Conservation (phyloP, 2,888 invertebrate species). For the Ctena decussata region DNA sequence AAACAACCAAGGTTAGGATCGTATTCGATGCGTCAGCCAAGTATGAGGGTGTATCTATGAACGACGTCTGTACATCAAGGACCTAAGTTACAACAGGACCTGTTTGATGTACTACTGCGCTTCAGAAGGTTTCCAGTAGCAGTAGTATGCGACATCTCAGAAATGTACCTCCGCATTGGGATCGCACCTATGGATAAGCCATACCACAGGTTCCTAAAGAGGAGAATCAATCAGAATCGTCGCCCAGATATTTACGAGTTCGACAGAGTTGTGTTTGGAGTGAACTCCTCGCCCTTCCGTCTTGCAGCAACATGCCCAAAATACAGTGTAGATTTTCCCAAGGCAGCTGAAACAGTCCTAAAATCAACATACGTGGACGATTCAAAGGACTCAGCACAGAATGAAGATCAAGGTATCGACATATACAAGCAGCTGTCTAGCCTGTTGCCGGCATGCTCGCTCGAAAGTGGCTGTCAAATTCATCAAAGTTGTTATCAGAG, state of each 20-base stretch:
- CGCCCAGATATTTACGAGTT: slow-evolving; percentile 45
- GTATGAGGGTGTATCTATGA: slow-evolving; percentile 40
- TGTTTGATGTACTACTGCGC: slow-evolving; percentile 58
- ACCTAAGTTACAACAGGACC: slow-evolving; percentile 65
- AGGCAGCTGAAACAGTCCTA: slow-evolving; percentile 25
- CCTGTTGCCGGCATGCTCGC: neutral
- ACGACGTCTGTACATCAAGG: slow-evolving; percentile 47
- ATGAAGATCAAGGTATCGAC: slow-evolving; percentile 13
- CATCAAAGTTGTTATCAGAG: neutral
- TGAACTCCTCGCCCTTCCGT: slow-evolving; percentile 64
- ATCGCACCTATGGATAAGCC: slow-evolving; percentile 10
- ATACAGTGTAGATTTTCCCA: slow-evolving; percentile 11
- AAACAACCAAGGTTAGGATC: slow-evolving; percentile 52
- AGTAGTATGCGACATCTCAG: slow-evolving; percentile 54
- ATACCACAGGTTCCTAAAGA: neutral
- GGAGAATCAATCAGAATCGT: neutral
- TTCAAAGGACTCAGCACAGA: slow-evolving; percentile 18
- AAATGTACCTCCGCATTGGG: slow-evolving; percentile 49
- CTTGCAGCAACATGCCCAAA: slow-evolving; percentile 47
- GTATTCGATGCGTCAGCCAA: slow-evolving; percentile 67
- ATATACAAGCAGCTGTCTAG: slow-evolving; percentile 12
- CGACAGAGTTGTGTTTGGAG: slow-evolving; percentile 54
- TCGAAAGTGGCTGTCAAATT: slow-evolving; percentile 11
- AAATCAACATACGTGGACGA: slow-evolving; percentile 46
- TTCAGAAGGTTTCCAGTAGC: slow-evolving; percentile 56